These are phyloP conservation scores for Dendrophyllia cribrosa DNA, from an alignment of 64 coral and sea anemone genomes.

Conservation along the genomic window DNA sequence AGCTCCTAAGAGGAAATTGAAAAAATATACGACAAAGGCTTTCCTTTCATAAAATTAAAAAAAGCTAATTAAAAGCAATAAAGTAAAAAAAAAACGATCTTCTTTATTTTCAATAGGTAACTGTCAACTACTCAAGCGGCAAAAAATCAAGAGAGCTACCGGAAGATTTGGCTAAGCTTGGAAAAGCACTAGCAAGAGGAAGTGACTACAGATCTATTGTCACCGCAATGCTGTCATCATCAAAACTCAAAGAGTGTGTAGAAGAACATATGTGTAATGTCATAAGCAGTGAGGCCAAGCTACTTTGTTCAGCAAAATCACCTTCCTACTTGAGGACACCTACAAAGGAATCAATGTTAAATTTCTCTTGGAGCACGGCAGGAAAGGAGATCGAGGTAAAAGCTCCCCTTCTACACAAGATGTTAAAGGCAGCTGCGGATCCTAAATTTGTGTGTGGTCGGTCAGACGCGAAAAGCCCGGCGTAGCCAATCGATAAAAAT, in stretches of 20 bases:
- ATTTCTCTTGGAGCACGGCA: conserved; percentile 37
- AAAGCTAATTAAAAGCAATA: too few relatives aligned
- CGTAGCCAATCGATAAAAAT: too few relatives aligned
- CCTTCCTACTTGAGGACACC: not conserved
- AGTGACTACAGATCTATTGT: not conserved
- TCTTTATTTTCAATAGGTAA: not conserved
- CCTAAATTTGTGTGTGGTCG: not conserved
- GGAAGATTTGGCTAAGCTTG: not conserved
- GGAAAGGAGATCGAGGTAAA: conserved; percentile 49
- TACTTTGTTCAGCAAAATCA: conserved; percentile 6
- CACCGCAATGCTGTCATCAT: not conserved
- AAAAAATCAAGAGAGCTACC: not conserved
- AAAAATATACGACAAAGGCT: too few relatives aligned
- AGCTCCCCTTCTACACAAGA: conserved; percentile 2
- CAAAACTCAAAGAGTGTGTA: not conserved
- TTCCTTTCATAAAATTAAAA: too few relatives aligned
- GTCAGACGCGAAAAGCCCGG: not conserved
- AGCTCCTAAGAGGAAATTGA: too few relatives aligned
- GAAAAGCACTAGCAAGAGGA: not conserved
- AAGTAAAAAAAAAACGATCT: too few relatives aligned
- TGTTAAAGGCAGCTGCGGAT: not conserved
- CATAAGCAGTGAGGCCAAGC: conserved; percentile 35
- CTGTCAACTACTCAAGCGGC: not conserved
- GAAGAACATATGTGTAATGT: conserved; percentile 19
- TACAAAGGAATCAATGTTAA: conserved; percentile 22